Evolutionary conservation across 2,888 invertebrate species (phyloP).

Genomic region (Orchesellides sinensis): DNA sequence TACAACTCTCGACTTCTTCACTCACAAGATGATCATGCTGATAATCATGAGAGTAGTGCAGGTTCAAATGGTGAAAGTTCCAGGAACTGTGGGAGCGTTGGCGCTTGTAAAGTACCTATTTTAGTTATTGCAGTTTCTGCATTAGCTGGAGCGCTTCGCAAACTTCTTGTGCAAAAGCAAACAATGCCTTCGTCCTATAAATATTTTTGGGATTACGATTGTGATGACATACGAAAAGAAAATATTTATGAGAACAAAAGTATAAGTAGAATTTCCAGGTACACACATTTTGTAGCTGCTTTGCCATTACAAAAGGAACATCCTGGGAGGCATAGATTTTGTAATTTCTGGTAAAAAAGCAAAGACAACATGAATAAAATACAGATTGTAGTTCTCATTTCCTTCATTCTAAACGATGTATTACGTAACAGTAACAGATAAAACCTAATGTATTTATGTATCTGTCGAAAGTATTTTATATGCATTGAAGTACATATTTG

Average conservation of each 20-base stretch:
- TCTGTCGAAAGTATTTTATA: no score
- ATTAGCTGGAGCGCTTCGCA: constrained; percentile 25
- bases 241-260: no score
- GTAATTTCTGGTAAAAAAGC: constrained; percentile 30
- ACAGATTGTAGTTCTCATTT: no score
- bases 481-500: no score
- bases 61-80: background rate
- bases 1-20: background rate
- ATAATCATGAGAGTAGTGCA: background rate
- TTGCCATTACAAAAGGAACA: constrained; percentile 21
- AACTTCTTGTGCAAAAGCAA: background rate
- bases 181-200: background rate
- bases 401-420: no score
- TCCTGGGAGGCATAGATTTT: constrained; percentile 15
- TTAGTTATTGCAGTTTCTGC: constrained; percentile 6
- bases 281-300: constrained; percentile 17
- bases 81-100: background rate
- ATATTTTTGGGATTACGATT: background rate
- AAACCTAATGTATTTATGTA: no score
- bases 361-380: background rate
- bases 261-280: no score
- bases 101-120: background rate
- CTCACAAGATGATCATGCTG: background rate
- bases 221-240: background rate
- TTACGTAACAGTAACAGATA: no score